Conservation (phyloP, 2,113 vertebrate genomes). For the Scomber scombrus region DNA sequence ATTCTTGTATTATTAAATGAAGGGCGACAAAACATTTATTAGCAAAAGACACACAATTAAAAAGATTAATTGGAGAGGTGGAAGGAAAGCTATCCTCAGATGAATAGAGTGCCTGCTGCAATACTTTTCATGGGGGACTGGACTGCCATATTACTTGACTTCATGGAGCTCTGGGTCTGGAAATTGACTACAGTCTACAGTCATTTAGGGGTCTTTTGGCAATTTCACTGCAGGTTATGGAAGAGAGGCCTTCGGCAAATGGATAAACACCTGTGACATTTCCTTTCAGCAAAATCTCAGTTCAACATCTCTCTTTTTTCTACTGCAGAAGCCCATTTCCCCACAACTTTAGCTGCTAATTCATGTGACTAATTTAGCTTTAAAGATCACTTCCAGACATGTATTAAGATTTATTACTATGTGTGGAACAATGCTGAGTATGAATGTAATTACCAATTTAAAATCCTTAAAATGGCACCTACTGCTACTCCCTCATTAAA, state of each 20-base stretch:
- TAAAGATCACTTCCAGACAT: too few relatives aligned
- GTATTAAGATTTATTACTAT: too few relatives aligned
- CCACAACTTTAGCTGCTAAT: too few relatives aligned
- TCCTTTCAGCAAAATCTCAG: constrained; percentile 55
- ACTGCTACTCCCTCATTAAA: too few relatives aligned
- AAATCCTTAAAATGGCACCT: too few relatives aligned
- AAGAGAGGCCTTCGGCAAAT: constrained; percentile 72
- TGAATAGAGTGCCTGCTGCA: constrained; percentile 58
- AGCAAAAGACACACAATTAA: constrained; percentile 67
- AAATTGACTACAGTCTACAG: constrained; percentile 80
- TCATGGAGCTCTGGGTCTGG: constrained; percentile 77
- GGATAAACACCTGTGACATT: constrained; percentile 82
- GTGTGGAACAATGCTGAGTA: too few relatives aligned
- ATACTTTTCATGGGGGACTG: constrained; percentile 72
- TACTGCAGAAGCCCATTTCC: too few relatives aligned
- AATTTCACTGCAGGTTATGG: constrained; percentile 76
- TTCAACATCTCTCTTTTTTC: too few relatives aligned
- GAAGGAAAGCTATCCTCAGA: constrained; percentile 53
- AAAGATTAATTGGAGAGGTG: constrained; percentile 58
- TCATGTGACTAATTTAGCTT: too few relatives aligned
- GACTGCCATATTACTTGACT: constrained; percentile 67
- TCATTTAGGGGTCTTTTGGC: constrained; percentile 77
- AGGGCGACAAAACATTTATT: constrained; percentile 44
- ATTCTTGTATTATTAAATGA: constrained; percentile 49
- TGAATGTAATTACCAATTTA: too few relatives aligned